Base-by-base conservation (phyloP, 2,888 invertebrate genomes). In the Caenorhabditis angaria region DNA sequence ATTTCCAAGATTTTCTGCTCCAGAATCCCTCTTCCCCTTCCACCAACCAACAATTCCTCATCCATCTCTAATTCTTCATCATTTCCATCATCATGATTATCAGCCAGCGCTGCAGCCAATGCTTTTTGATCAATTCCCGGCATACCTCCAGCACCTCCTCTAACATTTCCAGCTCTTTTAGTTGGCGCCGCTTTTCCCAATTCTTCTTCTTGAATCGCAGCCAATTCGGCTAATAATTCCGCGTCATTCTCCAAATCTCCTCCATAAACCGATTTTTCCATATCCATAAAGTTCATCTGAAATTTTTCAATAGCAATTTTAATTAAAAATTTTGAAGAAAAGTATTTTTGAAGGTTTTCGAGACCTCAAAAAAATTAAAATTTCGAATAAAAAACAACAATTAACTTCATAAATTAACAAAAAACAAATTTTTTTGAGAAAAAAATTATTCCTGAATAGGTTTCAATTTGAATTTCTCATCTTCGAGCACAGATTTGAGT, bases 211-310 rank as follows among this genome's bases (percentile, higher is more conserved):
- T 81, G 74, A 48, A 82, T 71, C 10, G 80, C 80, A 25, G 76
- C 65, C 24, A 82, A 51, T 57, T 82, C 82, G 22, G 82, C 82
- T 20, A 82, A 62, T 54, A 82, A 48, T 48, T 82, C 82, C 14
- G 65, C 73, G 61, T 82, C 82, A 18, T 78, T 78, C 55, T 82
- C 82, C 27, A 80, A 32, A 57, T 80, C 74, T 8, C 68, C 71
- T 35, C 79, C 81, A 51, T 78, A 78, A 1, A 78, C 69, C 20
- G 71, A 48, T 10, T 74, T 71, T 50, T 81, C 80, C 53, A 81
- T 76, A 6, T 75, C 67, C 28, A 59, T 61, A 57, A 78, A 80
- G 61, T 76, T 69, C 68, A 76, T 65, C 35, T 35, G 35, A 47
- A 57, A 60, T 28, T 60, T 57, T 25, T 35, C 28, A n/a, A 10